phyloP scores from a whole-genome alignment of 2,888 invertebrate species.

The Muschampia plurimacula region DNA sequence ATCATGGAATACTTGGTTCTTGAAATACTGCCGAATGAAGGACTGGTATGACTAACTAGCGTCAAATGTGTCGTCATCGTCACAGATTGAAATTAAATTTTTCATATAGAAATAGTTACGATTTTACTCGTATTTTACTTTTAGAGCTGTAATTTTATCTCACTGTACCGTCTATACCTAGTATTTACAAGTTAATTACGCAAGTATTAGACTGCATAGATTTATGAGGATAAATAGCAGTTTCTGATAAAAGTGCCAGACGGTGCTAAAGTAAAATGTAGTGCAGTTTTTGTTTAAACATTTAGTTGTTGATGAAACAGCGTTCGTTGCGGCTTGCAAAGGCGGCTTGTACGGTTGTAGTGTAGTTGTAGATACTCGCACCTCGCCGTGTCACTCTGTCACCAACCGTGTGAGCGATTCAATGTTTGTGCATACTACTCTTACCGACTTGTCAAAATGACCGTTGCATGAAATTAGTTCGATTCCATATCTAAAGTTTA shows the following conservation, averaged over 20 bases:
- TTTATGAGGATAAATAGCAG: not conserved
- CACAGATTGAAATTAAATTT: too few relatives aligned
- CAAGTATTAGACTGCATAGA: not conserved
- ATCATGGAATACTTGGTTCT: too few relatives aligned
- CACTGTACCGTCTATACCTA: too few relatives aligned
- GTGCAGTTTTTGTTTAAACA: conserved; percentile 18
- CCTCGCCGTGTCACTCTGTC: conserved; percentile 41
- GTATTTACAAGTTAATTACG: too few relatives aligned
- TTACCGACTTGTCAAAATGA: conserved; percentile 42
- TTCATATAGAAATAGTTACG: too few relatives aligned
- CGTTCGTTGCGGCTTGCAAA: conserved; percentile 38
- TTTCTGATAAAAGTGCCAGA: conserved; percentile 15
- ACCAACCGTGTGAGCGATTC: conserved; percentile 45
- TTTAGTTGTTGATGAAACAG: conserved; percentile 37
- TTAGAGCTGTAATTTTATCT: too few relatives aligned
- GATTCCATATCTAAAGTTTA: conserved; percentile 23
- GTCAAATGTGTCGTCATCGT: too few relatives aligned
- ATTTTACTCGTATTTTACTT: too few relatives aligned
- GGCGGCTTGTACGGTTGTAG: conserved; percentile 2
- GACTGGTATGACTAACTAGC: too few relatives aligned
- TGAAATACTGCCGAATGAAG: too few relatives aligned
- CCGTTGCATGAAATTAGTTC: conserved; percentile 39
- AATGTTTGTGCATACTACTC: conserved; percentile 30
- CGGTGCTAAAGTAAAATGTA: conserved; percentile 6
- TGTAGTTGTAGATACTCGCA: conserved; percentile 16